These are phyloP conservation scores for Platycercus adscitus DNA, from an alignment of 2,113 vertebrate genomes.

Conservation along the genomic window DNA sequence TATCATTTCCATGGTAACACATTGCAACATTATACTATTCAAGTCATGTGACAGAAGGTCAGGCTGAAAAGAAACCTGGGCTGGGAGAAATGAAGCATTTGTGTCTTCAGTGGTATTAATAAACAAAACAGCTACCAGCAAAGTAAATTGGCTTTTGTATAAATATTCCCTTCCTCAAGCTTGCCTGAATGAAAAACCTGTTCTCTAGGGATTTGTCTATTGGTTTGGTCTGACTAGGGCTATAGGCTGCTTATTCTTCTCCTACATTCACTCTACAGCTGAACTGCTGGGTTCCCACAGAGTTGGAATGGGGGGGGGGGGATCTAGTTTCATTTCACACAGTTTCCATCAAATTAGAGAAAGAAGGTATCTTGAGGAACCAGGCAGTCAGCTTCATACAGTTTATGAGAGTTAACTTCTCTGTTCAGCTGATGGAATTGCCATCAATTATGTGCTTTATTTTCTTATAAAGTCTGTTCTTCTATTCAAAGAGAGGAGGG, in stretches of 20 bases:
- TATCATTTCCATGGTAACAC: constrained; percentile 56
- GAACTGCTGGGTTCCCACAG: neutral
- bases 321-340: neutral
- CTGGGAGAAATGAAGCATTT: neutral
- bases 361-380: neutral
- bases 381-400: neutral
- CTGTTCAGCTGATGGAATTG: neutral
- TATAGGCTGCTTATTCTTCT: constrained; percentile 9
- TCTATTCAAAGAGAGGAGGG: neutral
- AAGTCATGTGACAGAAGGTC: constrained; percentile 34
- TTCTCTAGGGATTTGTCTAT: constrained; percentile 40
- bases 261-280: neutral
- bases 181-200: constrained; percentile 59
- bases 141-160: constrained; percentile 73
- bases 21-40: constrained; percentile 29
- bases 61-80: constrained; percentile 50
- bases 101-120: constrained; percentile 46
- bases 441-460: neutral
- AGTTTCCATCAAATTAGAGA: neutral
- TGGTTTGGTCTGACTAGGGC: neutral
- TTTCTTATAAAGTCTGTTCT: neutral
- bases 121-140: constrained; percentile 64
- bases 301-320: neutral
- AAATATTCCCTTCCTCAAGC: constrained; percentile 63
- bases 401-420: neutral